Base-by-base conservation (phyloP, 23 tunicate species). In the Aplidium turbinatum region DNA sequence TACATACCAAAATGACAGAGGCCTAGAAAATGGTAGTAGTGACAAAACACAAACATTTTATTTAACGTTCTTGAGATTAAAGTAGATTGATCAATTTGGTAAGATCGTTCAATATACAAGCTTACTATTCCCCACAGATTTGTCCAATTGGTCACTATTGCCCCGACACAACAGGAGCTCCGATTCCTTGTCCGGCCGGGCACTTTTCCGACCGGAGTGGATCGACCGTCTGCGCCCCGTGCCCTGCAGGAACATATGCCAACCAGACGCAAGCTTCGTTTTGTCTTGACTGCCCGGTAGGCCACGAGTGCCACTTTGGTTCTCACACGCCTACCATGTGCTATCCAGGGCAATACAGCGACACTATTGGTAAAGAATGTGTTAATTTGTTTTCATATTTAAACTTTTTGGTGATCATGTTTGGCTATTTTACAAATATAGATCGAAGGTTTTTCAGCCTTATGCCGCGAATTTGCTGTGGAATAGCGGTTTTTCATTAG, bases 91-190 rank as follows among this genome's bases (percentile, higher is more conserved):
- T n/a, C n/a, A n/a, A n/a, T n/a, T n/a, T n/a, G n/a, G n/a, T n/a
- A n/a, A n/a, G n/a, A n/a, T n/a, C n/a, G n/a, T n/a, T n/a, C n/a
- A n/a, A n/a, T n/a, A n/a, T n/a, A n/a, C n/a, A n/a, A n/a, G n/a
- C n/a, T n/a, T n/a, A n/a, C n/a, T n/a, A n/a, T n/a, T 48, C 63
- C 28, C 34, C 34, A 21, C 63, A 88, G 96, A 33, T 56, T 0
- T 88, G 96, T 36, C 87, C 82, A 0, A 29, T 48, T 25, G 96
- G 96, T 66, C 83, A 88, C 63, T 75, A 3, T 1, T 88, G 96
- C 36, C 83, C 83, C 9, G 7, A 30, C 4, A 35, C 74, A 13
- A 58, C 58, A 25, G 73, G 34, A 42, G 29, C 74, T 2, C 87
- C 96, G 1, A 32, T 73, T 31, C 83, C 78, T 1, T 88, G 96